Base-by-base conservation (phyloP, 2,888 invertebrate species). In the Syrphus vitripennis region DNA sequence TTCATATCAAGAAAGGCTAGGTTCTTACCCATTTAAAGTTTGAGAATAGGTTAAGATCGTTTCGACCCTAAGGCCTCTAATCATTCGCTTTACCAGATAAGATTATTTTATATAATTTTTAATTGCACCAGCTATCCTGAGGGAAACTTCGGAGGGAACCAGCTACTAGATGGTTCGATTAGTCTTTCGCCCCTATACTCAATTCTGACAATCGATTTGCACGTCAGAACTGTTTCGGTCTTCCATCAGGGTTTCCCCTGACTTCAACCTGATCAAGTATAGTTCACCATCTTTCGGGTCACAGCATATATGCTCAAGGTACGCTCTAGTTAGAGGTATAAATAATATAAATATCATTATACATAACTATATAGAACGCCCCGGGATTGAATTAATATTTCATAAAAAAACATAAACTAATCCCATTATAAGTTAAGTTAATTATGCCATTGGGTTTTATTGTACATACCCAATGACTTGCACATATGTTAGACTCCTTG, bases 111-210 rank as follows among this genome's bases (percentile, higher is more conserved):
- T n/a, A n/a, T n/a, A n/a, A n/a, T n/a, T n/a, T n/a, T n/a, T n/a
- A n/a, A n/a, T n/a, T n/a, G n/a, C n/a, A n/a, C n/a, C 94, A 94
- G 94, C 94, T 95, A 95, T 95, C 95, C 94, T 95, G 95, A 95
- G 95, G 94, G 95, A 95, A 95, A 95, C 95, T 95, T 95, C 95
- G 94, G 94, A 94, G 93, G 95, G 94, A 95, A 95, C 95, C 95
- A 95, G 95, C 95, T 95, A 95, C 94, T 95, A 95, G 95, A 95
- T 95, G 95, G 95, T 95, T 95, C 94, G 94, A 95, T 95, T 95
- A n/a, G n/a, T n/a, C n/a, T n/a, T n/a, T n/a, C n/a, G n/a, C n/a
- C n/a, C n/a, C n/a, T n/a, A n/a, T n/a, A 95, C 95, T 94, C 95
- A 95, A 94, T 94, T 95, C 94, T 92, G 94, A 95, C 94, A 95